Evolutionary conservation across 2,797 vertebrate genomes (phyloP), one percentile per base, ranked within the genome.

Genomic region (Zenarchopterus dispar): DNA sequence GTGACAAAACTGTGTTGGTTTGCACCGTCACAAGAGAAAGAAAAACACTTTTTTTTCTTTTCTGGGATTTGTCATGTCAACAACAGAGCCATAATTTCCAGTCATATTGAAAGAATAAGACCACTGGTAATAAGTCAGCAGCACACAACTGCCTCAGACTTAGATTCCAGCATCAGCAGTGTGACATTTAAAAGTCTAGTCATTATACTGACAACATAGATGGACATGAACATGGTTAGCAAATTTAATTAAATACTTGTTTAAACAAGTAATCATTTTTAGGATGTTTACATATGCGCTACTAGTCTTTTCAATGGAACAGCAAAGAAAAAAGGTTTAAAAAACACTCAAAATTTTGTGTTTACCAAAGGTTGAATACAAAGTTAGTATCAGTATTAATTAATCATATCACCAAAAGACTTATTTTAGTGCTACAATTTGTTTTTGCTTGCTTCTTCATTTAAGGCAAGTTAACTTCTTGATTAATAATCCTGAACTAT

Each of bases 61-160:
- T 55, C 36, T 73, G 67, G 77, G 47, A 63, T 28, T 45, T 50
- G 1, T 65, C 49, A 26, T 21, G 65, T 75, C 60, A 58, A 66
- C 45, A 28, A 56, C 56, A 75, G 43, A 57, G 18, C 58, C 62
- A 62, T 75, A 53, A 75, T 77, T 76, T 64, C 64, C 75, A 26
- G 48, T 69, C 19, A 58, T 48, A 48, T 68, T 67, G 58, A 77
- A 78, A 84, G 60, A 85, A 78, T 56, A 57, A 46, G 70, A 58
- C 47, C 62, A 70, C 48, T 42, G 73, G 76, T 85, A 77, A 83
- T 84, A 81, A 79, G 76, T 85, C 84, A 75, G 82, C 78, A 72
- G 70, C 65, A 50, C 10, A 69, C 47, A 65, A 41, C 78, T 66
- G 69, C 61, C 58, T 62, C 44, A 10, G 10, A 44, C 55, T 46